A percentile compares a stretch with the other conserved stretches of the same genome.
Evolutionary conservation across 2,797 vertebrate genomes (phyloP).

Genomic region (Yasuhikotakia modesta): DNA sequence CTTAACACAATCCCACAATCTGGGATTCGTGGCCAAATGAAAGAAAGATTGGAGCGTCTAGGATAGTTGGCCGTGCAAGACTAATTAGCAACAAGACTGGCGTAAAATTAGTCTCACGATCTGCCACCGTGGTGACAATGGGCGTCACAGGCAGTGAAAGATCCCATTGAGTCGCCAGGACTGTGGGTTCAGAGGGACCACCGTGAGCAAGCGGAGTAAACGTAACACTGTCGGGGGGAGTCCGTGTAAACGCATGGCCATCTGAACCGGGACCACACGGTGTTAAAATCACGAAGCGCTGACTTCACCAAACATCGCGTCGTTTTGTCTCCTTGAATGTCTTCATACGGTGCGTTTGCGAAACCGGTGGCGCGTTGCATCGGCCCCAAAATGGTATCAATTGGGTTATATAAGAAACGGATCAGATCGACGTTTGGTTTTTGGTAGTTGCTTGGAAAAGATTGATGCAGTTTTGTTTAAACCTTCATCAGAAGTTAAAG

Average conservation of each 20-base stretch:
- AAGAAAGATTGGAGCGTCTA: slow-evolving; percentile 47
- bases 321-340: neutral
- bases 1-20: slow-evolving; percentile 24
- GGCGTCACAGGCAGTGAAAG: slow-evolving; percentile 54
- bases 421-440: neutral
- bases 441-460: neutral
- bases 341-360: neutral
- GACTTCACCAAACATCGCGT: neutral
- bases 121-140: slow-evolving; percentile 64
- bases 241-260: slow-evolving; percentile 30
- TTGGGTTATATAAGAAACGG: neutral
- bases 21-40: slow-evolving; percentile 36
- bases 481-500: no score
- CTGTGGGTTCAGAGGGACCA: slow-evolving; percentile 52
- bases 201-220: slow-evolving; percentile 44
- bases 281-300: neutral
- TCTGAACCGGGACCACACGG: slow-evolving; percentile 16
- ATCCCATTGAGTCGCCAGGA: slow-evolving; percentile 60
- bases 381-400: neutral
- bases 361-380: neutral
- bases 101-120: slow-evolving; percentile 64
- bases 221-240: slow-evolving; percentile 28
- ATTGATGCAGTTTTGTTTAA: no score
- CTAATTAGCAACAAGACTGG: slow-evolving; percentile 72
- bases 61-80: slow-evolving; percentile 61